phyloP scores from a whole-genome alignment of 1,140 invertebrate genomes.

The Dendrolimus punctatus region DNA sequence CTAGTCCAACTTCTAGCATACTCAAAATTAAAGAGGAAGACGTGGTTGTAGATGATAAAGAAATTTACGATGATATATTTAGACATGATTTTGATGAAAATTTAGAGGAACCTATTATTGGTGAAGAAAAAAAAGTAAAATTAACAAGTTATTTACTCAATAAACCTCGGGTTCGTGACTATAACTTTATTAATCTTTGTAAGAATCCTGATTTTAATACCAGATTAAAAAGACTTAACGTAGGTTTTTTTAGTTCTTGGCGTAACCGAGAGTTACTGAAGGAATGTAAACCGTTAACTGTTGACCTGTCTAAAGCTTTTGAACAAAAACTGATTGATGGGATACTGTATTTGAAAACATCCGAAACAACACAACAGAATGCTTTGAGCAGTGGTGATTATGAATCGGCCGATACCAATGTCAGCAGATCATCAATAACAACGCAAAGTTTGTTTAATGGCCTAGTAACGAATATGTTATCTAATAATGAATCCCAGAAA shows the following conservation, averaged over 20 bases:
- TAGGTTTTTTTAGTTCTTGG: conserved; percentile 38
- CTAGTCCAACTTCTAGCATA: not conserved
- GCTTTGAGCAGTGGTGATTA: not conserved
- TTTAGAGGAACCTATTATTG: conserved; percentile 2
- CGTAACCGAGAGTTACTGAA: conserved; percentile 43
- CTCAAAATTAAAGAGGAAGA: not conserved
- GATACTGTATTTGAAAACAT: conserved; percentile 32
- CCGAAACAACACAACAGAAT: conserved; percentile 14
- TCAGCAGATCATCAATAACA: conserved; percentile 20
- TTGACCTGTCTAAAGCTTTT: conserved; percentile 51
- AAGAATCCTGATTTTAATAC: conserved; percentile 67
- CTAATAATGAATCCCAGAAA: not conserved
- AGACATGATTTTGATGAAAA: conserved; percentile 13
- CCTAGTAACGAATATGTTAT: conserved; percentile 1
- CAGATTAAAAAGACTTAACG: conserved; percentile 41
- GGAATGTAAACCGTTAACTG: conserved; percentile 44
- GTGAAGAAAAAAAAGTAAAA: conserved; percentile 21
- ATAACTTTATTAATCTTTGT: conserved; percentile 51
- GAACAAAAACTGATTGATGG: conserved; percentile 43
- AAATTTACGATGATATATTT: conserved; percentile 3
- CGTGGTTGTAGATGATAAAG: not conserved
- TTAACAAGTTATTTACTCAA: conserved; percentile 40
- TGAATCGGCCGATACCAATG: conserved; percentile 3
- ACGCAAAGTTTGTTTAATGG: conserved; percentile 31
- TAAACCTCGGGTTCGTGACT: conserved; percentile 44